Conservation (phyloP, 2,113 vertebrate genomes). For the Pelodiscus sinensis region DNA sequence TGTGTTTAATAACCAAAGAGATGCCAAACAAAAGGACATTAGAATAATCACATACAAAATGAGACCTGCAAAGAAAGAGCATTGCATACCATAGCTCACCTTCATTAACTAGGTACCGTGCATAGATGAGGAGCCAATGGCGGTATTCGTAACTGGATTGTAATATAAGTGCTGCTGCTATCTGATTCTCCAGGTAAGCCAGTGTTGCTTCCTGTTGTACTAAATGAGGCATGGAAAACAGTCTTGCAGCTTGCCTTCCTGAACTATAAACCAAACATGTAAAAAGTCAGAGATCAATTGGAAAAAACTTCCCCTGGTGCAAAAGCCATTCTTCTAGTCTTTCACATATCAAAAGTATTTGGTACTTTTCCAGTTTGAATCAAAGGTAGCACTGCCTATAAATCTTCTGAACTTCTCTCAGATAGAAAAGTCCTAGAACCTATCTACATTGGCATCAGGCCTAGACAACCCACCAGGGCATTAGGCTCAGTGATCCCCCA, state of each 20-base stretch:
- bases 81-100: slow-evolving; percentile 78
- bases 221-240: slow-evolving; percentile 93
- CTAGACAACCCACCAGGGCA: background rate
- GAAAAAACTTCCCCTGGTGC: background rate
- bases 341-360: background rate
- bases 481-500: background rate
- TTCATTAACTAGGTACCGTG: slow-evolving; percentile 97
- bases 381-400: background rate
- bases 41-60: background rate
- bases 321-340: background rate
- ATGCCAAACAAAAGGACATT: rapidly evolving
- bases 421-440: background rate
- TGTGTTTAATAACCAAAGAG: background rate
- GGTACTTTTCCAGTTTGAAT: background rate
- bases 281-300: background rate
- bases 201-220: slow-evolving; percentile 94
- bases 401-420: background rate
- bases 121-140: slow-evolving; percentile 97
- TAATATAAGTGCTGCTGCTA: slow-evolving; percentile 88
- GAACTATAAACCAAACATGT: slow-evolving; percentile 75
- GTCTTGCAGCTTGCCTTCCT: slow-evolving; percentile 91
- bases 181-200: slow-evolving; percentile 96
- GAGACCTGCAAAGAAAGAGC: background rate
- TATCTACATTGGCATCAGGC: background rate
- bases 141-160: slow-evolving; percentile 93